Evolutionary conservation across 2,888 invertebrate species (phyloP).

Genomic region (Calameuta idolon): DNA sequence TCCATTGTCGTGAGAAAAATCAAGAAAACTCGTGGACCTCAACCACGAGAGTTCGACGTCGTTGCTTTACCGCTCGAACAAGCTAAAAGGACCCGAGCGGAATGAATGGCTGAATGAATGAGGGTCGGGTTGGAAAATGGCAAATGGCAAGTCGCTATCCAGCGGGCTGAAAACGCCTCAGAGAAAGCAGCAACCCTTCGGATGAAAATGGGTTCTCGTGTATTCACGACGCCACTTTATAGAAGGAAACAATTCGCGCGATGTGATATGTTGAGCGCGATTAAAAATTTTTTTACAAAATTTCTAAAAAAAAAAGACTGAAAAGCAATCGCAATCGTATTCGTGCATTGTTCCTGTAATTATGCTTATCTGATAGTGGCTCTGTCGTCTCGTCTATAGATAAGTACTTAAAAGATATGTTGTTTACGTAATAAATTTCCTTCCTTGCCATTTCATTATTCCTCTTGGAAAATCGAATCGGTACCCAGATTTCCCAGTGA

Average conservation of each 20-base stretch:
- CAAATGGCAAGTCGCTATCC: background rate
- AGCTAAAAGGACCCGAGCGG: slow-evolving; percentile 20
- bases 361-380: background rate
- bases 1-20: background rate
- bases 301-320: background rate
- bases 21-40: background rate
- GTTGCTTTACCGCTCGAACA: background rate
- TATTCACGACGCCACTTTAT: background rate
- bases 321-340: background rate
- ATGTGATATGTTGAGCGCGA: background rate
- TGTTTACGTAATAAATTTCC: background rate
- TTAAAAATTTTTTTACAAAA: background rate
- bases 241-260: background rate
- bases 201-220: background rate
- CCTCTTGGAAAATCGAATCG: background rate
- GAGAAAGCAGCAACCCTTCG: background rate
- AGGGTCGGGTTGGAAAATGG: slow-evolving; percentile 30
- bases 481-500: background rate
- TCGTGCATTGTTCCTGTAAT: background rate
- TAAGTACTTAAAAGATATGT: no score
- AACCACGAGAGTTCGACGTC: background rate
- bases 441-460: background rate
- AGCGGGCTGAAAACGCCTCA: background rate
- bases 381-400: background rate
- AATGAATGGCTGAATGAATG: slow-evolving; percentile 30